phyloP scores from a whole-genome alignment of 1,140 invertebrate species.

The Saccostrea echinata region DNA sequence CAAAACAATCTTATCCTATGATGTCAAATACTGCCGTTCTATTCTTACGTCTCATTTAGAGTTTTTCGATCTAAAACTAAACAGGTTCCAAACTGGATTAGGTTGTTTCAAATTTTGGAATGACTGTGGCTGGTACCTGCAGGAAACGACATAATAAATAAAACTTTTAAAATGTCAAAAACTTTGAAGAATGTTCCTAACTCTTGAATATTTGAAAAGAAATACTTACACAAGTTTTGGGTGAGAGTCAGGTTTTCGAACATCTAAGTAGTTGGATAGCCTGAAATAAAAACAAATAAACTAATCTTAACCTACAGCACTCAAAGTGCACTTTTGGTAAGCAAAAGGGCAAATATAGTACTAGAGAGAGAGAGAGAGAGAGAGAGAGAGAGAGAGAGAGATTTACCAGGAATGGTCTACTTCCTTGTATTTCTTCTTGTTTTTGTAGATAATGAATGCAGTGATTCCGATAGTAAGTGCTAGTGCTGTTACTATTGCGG shows the following conservation, averaged over 20 bases:
- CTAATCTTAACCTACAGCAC: not conserved
- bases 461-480: not conserved
- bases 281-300: not conserved
- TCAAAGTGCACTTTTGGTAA: no score
- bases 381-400: not conserved
- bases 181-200: no score
- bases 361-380: not conserved
- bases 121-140: no score
- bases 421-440: constrained; percentile 2
- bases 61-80: no score
- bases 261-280: not conserved
- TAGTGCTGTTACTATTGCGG: not conserved
- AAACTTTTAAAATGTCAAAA: no score
- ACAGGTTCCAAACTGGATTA: no score
- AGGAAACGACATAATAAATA: no score
- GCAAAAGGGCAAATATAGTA: no score
- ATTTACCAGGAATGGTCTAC: constrained; percentile 24
- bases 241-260: not conserved
- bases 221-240: constrained; percentile 6
- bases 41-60: no score
- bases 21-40: no score
- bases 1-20: no score
- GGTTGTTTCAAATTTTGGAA: no score
- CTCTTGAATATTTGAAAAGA: not conserved
- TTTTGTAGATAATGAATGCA: not conserved